Conservation (phyloP, 2,888 invertebrate species). For the Sacculina carcini region DNA sequence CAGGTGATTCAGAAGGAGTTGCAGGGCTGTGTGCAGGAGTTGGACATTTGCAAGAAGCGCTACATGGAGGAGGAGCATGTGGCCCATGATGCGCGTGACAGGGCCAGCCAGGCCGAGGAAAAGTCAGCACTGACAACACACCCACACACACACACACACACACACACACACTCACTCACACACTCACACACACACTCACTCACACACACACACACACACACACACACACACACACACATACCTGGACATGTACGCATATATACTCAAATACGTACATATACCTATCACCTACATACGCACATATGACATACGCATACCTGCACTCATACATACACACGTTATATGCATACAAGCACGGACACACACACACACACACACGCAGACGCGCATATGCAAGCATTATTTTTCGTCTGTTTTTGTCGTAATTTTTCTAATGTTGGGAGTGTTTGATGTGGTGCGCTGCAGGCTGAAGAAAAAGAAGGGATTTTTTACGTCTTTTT, state of each 20-base stretch:
- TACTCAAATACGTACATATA: background rate
- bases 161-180: background rate
- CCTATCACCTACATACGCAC: too few relatives aligned
- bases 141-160: background rate
- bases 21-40: slow-evolving; percentile 56
- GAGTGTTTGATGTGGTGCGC: too few relatives aligned
- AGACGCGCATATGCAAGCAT: background rate
- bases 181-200: background rate
- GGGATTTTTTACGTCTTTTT: slow-evolving; percentile 84
- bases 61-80: slow-evolving; percentile 90
- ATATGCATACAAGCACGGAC: too few relatives aligned
- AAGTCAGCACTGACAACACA: slow-evolving; percentile 20
- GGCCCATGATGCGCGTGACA: slow-evolving; percentile 79
- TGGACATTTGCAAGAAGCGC: slow-evolving; percentile 76
- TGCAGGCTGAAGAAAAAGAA: slow-evolving; percentile 79
- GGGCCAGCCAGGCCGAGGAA: slow-evolving; percentile 82
- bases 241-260: background rate
- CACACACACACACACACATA: background rate
- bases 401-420: background rate
- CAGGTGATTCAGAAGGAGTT: slow-evolving; percentile 68
- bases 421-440: too few relatives aligned
- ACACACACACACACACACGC: too few relatives aligned
- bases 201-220: background rate
- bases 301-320: too few relatives aligned
- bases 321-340: too few relatives aligned